Conservation (phyloP, 2,888 invertebrate species). For the Adela reaumurella region DNA sequence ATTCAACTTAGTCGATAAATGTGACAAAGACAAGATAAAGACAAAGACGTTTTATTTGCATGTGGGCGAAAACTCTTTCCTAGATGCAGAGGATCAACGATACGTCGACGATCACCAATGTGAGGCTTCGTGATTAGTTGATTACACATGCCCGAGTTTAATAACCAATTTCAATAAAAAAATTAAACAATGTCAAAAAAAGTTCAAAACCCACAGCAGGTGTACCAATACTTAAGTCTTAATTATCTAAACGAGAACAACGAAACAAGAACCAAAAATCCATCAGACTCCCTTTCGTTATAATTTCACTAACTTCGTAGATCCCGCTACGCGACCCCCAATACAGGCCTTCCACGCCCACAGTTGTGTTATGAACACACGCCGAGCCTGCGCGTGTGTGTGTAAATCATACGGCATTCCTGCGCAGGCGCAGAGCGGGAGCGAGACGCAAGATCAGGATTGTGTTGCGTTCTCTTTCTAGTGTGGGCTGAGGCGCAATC, state of each 20-base stretch:
- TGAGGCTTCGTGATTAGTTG: no score
- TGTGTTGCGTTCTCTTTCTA: conserved; percentile 29
- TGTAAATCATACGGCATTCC: conserved; percentile 57
- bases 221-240: background rate
- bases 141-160: no score
- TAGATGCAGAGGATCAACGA: no score
- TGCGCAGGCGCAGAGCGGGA: conserved; percentile 35
- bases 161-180: no score
- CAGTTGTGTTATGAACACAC: background rate
- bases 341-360: background rate
- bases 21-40: no score
- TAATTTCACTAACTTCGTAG: conserved; percentile 53
- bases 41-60: no score
- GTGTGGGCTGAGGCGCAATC: conserved; percentile 34
- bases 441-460: conserved; percentile 29
- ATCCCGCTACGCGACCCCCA: conserved; percentile 52
- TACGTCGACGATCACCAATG: no score
- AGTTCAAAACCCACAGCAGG: no score
- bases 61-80: no score
- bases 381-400: conserved; percentile 7
- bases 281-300: conserved; percentile 54
- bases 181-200: no score
- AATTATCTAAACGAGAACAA: conserved; percentile 4
- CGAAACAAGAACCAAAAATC: no score
- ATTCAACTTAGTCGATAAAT: no score